Conservation (phyloP, 53 echinoderm and acorn worm genomes). For the Holothuria leucospilota region DNA sequence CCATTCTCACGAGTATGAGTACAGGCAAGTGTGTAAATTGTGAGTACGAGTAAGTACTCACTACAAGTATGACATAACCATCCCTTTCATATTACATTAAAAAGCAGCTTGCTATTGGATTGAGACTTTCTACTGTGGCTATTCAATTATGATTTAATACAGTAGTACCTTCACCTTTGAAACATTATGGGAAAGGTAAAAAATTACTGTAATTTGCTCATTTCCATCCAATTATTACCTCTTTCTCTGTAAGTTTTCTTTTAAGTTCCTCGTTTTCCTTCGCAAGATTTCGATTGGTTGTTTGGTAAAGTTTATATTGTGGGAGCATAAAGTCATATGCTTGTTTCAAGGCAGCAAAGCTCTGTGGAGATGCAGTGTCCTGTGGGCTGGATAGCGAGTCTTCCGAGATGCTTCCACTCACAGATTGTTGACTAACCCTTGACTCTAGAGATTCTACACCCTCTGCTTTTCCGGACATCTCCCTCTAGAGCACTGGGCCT, state of each 20-base stretch:
- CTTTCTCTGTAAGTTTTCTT: slow-evolving; percentile 20
- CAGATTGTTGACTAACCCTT: not conserved
- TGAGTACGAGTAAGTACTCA: too few species aligned
- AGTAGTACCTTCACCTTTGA: too few species aligned
- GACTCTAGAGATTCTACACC: not conserved
- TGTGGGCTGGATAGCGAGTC: slow-evolving; percentile 8
- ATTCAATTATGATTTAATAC: too few species aligned
- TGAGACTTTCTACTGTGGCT: too few species aligned
- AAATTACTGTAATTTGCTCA: too few species aligned
- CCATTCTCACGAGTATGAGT: too few species aligned
- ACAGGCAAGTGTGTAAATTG: too few species aligned
- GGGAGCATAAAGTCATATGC: slow-evolving; percentile 46
- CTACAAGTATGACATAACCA: too few species aligned
- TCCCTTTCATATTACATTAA: too few species aligned
- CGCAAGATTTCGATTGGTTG: slow-evolving; percentile 9
- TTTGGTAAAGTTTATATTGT: slow-evolving; percentile 28
- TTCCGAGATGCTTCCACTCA: slow-evolving; percentile 20
- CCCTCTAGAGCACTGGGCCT: not conserved
- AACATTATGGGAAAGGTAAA: too few species aligned
- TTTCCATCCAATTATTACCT: not conserved
- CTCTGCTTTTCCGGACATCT: slow-evolving; percentile 38
- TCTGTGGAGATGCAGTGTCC: slow-evolving; percentile 24
- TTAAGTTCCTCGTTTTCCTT: slow-evolving; percentile 40
- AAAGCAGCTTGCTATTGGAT: too few species aligned
- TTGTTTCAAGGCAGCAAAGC: slow-evolving; percentile 45